These are phyloP conservation scores for Tragelaphus scriptus DNA, from an alignment of 2,113 vertebrate genomes.

Conservation along the genomic window DNA sequence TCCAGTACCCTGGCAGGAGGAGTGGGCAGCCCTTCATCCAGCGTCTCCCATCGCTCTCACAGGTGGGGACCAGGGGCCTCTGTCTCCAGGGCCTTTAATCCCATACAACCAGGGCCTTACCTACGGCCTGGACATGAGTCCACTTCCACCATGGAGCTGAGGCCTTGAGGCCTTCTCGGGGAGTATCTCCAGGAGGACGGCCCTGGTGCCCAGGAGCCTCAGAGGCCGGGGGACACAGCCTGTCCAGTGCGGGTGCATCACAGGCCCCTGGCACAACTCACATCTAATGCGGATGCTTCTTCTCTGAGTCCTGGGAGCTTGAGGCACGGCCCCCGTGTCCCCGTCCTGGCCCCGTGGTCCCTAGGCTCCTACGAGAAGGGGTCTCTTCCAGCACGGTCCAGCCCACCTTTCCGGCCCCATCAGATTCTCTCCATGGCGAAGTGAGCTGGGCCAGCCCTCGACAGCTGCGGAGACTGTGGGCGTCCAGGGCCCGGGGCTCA, in stretches of 20 bases:
- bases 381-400: rapidly evolving
- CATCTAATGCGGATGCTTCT: rapidly evolving
- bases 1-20: neutral
- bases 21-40: rapidly evolving
- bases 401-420: too few relatives aligned
- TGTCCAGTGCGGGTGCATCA: rapidly evolving
- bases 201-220: neutral
- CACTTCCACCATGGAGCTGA: rapidly evolving
- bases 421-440: neutral
- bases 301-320: rapidly evolving
- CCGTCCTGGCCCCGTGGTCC: neutral
- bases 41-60: rapidly evolving
- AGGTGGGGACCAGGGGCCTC: rapidly evolving
- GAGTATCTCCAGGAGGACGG: neutral
- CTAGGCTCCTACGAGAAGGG: too few relatives aligned
- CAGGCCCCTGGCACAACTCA: too few relatives aligned
- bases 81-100: neutral
- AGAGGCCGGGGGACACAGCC: neutral
- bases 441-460: neutral
- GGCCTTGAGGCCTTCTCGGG: neutral
- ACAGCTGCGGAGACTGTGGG: neutral
- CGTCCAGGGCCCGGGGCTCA: neutral
- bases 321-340: neutral
- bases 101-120: rapidly evolving
- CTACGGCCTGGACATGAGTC: rapidly evolving